phyloP scores from a whole-genome alignment of 1,140 invertebrate species.

The Aphis gossypii region DNA sequence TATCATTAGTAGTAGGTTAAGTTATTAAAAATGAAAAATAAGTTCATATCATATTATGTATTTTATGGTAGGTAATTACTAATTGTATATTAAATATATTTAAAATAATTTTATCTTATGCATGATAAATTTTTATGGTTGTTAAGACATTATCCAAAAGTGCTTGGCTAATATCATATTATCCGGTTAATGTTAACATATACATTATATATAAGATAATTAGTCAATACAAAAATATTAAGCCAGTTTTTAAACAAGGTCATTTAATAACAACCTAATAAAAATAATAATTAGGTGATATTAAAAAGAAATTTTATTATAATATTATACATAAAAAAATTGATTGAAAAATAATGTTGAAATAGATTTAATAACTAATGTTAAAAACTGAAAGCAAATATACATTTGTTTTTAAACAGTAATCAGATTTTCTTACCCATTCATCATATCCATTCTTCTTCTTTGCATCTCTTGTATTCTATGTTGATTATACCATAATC shows the following conservation, averaged over 20 bases:
- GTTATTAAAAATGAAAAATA: no score
- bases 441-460: slow-evolving; percentile 68
- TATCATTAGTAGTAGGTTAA: no score
- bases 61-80: no score
- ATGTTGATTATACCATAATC: slow-evolving; percentile 77
- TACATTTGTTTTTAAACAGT: not conserved
- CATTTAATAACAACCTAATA: not conserved
- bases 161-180: no score
- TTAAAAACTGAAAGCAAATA: not conserved
- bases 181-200: no score
- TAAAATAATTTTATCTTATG: no score
- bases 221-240: not conserved
- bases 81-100: no score
- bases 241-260: not conserved
- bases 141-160: no score
- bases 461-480: slow-evolving; percentile 74
- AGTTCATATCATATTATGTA: no score
- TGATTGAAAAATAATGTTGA: not conserved
- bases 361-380: not conserved
- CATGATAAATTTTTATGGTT: no score
- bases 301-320: no score
- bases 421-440: slow-evolving; percentile 62
- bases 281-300: not conserved
- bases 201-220: not conserved
- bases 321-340: not conserved